Conservation (phyloP, 2,888 invertebrate genomes). For the Blastobasis lacticolella region DNA sequence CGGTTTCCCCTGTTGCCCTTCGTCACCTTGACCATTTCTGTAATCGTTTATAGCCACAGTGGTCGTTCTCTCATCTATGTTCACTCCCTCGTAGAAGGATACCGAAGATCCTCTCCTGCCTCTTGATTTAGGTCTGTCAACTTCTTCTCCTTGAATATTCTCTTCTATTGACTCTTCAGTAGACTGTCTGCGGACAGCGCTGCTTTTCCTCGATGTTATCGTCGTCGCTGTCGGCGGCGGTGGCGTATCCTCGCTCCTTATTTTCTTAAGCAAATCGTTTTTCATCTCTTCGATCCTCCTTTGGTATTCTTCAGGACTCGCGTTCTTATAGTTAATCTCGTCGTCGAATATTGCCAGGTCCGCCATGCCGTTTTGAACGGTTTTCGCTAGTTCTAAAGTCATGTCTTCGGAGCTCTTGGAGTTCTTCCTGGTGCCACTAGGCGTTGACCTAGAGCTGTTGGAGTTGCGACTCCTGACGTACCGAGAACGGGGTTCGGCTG, state of each 20-base stretch:
- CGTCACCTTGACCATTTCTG: slow-evolving; percentile 25
- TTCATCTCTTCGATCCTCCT: slow-evolving; percentile 57
- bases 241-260: slow-evolving; percentile 39
- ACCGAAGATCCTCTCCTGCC: slow-evolving; percentile 49
- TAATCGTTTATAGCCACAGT: slow-evolving; percentile 30
- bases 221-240: too few species aligned
- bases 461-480: slow-evolving; percentile 46
- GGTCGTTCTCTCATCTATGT: slow-evolving; percentile 30
- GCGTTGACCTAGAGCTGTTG: slow-evolving; percentile 42
- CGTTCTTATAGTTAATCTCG: slow-evolving; percentile 30
- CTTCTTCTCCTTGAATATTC: slow-evolving; percentile 30
- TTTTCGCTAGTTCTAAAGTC: slow-evolving; percentile 61
- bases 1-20: slow-evolving; percentile 19
- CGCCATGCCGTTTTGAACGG: slow-evolving; percentile 73
- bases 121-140: slow-evolving; percentile 53
- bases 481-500: slow-evolving; percentile 47
- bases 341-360: slow-evolving; percentile 56
- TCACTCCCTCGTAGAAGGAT: slow-evolving; percentile 40
- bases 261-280: slow-evolving; percentile 51
- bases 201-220: slow-evolving; percentile 37
- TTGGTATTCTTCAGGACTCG: slow-evolving; percentile 41
- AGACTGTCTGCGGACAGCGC: slow-evolving; percentile 43
- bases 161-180: slow-evolving; percentile 58
- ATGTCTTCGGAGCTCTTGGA: slow-evolving; percentile 59
- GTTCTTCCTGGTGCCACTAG: slow-evolving; percentile 40